These are phyloP conservation scores for Pluvianellus socialis DNA, from an alignment of 2,113 vertebrate species.

Conservation along the genomic window DNA sequence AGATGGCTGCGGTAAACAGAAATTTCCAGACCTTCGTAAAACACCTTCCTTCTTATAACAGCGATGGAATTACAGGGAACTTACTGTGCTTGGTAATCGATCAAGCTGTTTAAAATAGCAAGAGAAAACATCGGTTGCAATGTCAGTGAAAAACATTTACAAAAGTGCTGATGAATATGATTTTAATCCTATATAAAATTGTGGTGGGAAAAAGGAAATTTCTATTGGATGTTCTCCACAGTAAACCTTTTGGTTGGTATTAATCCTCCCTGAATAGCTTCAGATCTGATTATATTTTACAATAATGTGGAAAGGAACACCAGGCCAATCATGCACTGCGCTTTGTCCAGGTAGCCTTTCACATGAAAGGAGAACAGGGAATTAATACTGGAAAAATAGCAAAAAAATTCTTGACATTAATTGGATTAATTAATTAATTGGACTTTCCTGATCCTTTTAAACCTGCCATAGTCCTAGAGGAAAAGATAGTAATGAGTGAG, in stretches of 20 bases:
- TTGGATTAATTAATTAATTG: not conserved
- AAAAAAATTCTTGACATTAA: not conserved
- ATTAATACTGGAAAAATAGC: not conserved
- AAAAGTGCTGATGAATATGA: constrained; percentile 55
- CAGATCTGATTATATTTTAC: constrained; percentile 14
- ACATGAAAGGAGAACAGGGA: constrained; percentile 10
- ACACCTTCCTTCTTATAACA: constrained; percentile 3
- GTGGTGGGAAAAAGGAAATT: constrained; percentile 63
- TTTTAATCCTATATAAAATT: constrained; percentile 59
- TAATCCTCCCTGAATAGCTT: not conserved
- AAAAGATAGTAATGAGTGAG: not conserved
- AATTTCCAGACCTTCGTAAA: not conserved
- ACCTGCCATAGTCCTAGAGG: not conserved
- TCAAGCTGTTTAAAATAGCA: constrained; percentile 41
- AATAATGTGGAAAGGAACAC: not conserved
- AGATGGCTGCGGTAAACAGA: not conserved
- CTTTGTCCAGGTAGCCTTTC: not conserved
- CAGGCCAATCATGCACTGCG: not conserved
- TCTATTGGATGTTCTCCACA: constrained; percentile 34
- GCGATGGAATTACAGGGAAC: not conserved
- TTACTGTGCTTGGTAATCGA: constrained; percentile 1
- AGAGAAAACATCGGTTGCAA: not conserved
- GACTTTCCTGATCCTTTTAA: not conserved
- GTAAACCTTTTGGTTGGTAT: constrained; percentile 27
- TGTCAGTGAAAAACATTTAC: not conserved